Percentiles rank a stretch among this genome's conserved stretches.
Conservation (phyloP, 2,888 invertebrate genomes). For the Diarsia rubi region DNA sequence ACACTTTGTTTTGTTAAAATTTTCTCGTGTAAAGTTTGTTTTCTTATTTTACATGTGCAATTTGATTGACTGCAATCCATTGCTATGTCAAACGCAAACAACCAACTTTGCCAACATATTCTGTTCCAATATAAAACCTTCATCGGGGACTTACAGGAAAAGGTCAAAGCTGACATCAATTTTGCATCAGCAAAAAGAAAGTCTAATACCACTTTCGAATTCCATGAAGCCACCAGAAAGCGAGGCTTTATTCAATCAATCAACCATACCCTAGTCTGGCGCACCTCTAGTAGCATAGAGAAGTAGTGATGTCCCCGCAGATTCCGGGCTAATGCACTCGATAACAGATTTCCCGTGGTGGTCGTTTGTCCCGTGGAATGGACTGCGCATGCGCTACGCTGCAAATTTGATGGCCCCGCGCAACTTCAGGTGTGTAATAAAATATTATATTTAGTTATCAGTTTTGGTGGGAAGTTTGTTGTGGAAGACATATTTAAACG, state of each 20-base stretch:
- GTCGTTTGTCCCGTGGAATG: constrained; percentile 67
- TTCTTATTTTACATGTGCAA: neutral
- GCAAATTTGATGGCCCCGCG: constrained; percentile 55
- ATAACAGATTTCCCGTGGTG: constrained; percentile 76
- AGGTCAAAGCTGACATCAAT: constrained; percentile 13
- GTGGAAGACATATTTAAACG: neutral
- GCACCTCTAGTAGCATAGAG: constrained; percentile 55
- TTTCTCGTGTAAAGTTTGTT: neutral
- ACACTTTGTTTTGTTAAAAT: neutral
- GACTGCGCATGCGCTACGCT: constrained; percentile 57
- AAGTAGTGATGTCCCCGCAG: constrained; percentile 63
- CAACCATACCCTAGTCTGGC: constrained; percentile 37
- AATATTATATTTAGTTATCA: constrained; percentile 64
- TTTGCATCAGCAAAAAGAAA: constrained; percentile 3
- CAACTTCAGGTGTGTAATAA: constrained; percentile 61
- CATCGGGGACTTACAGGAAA: neutral
- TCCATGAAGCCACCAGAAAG: constrained; percentile 11
- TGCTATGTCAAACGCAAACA: neutral
- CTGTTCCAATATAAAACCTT: neutral
- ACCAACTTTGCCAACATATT: neutral
- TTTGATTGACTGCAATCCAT: neutral
- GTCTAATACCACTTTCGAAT: constrained; percentile 9
- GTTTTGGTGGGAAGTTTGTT: constrained; percentile 14
- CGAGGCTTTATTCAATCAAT: constrained; percentile 58
- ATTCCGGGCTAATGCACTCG: constrained; percentile 70